Percentiles rank a stretch among this genome's conserved stretches.
Conservation (phyloP, 2,888 invertebrate genomes). For the Phengaris arion region DNA sequence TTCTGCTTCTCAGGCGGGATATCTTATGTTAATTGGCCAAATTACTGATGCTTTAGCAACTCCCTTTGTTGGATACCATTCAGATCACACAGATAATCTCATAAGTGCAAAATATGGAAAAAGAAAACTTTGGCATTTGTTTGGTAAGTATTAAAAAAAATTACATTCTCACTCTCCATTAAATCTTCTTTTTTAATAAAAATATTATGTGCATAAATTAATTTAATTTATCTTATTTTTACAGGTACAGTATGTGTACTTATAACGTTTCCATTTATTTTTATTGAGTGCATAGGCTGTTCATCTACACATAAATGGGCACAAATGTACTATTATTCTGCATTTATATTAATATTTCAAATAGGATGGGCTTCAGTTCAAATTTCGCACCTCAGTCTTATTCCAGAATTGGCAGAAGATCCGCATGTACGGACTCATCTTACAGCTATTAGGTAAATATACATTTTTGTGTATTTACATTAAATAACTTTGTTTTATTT, state of each 20-base stretch:
- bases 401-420: conserved; percentile 88
- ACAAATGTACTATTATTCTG: conserved; percentile 86
- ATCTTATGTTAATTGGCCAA: conserved; percentile 89
- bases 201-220: neutral
- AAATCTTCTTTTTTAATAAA: neutral
- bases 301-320: conserved; percentile 82
- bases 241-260: conserved; percentile 87
- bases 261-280: conserved; percentile 92
- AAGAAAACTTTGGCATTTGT: conserved; percentile 93
- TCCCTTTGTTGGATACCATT: conserved; percentile 91
- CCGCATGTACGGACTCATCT: conserved; percentile 87
- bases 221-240: conserved; percentile 43
- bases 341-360: conserved; percentile 91
- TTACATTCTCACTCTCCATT: neutral
- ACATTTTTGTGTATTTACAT: neutral
- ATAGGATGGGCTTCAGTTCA: conserved; percentile 96
- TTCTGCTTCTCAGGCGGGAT: conserved; percentile 78
- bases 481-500: too few species aligned
- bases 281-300: conserved; percentile 86
- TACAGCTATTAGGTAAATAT: conserved; percentile 84
- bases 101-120: conserved; percentile 86
- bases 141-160: conserved; percentile 87
- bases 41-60: conserved; percentile 92
- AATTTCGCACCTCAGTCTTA: conserved; percentile 93
- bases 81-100: conserved; percentile 85